phyloP scores from a whole-genome alignment of 2,888 invertebrate species.

The Callyntrura sp. region DNA sequence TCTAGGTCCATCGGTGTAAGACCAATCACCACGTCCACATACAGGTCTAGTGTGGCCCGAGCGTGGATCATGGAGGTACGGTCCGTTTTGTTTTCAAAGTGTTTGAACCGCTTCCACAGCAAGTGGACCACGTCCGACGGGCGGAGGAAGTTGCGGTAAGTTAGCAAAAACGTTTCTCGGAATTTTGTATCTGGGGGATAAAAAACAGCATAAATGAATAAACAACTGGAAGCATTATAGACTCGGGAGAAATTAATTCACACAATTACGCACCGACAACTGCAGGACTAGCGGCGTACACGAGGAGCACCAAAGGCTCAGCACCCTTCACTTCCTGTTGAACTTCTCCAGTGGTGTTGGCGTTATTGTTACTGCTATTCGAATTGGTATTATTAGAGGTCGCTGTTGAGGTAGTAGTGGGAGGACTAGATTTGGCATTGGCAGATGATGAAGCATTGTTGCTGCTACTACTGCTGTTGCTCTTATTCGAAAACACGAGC shows the following conservation, averaged over 20 bases:
- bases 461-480: neutral
- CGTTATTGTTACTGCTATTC: slow-evolving; percentile 5
- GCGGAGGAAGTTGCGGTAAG: slow-evolving; percentile 97
- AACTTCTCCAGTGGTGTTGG: slow-evolving; percentile 18
- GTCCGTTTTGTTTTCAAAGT: slow-evolving; percentile 86
- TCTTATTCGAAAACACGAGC: slow-evolving; percentile 79
- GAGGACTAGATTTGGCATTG: slow-evolving; percentile 71
- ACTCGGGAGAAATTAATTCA: too few species aligned
- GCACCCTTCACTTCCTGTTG: slow-evolving; percentile 91
- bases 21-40: slow-evolving; percentile 97
- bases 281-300: slow-evolving; percentile 97
- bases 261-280: slow-evolving; percentile 88
- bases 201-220: neutral
- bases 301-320: slow-evolving; percentile 96
- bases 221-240: neutral
- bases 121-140: slow-evolving; percentile 95
- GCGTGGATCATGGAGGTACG: slow-evolving; percentile 87
- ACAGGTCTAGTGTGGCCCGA: slow-evolving; percentile 95
- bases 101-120: slow-evolving; percentile 92
- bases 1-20: slow-evolving; percentile 96
- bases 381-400: neutral
- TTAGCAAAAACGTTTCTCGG: slow-evolving; percentile 99
- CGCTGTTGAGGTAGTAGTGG: slow-evolving; percentile 28
- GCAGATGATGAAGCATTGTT: neutral
- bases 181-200: slow-evolving; percentile 93